Conservation (phyloP, 2,888 invertebrate genomes). For the Rugalucina vietnamica region DNA sequence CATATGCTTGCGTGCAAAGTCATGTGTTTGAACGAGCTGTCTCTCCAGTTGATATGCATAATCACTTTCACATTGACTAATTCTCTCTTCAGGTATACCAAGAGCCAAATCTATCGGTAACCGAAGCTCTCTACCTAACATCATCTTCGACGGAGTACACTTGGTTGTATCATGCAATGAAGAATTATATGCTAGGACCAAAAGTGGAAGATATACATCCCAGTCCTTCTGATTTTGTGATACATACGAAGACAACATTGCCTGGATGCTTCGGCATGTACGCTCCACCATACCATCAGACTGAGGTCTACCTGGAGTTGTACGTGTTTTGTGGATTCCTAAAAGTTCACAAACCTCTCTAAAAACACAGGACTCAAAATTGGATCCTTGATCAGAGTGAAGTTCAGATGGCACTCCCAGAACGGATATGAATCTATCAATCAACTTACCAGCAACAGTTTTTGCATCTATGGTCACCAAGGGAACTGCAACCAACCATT, state of each 20-base stretch:
- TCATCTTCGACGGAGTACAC: constrained; percentile 43
- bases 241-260: constrained; percentile 46
- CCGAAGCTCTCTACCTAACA: constrained; percentile 48
- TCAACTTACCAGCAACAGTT: neutral
- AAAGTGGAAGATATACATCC: constrained; percentile 49
- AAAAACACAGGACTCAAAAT: neutral
- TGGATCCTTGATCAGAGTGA: neutral
- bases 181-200: constrained; percentile 60
- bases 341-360: too few relatives aligned
- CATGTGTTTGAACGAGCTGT: neutral
- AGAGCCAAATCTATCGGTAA: constrained; percentile 50
- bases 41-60: constrained; percentile 16
- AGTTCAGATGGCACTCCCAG: neutral
- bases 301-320: neutral
- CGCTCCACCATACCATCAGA: neutral
- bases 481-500: neutral
- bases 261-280: neutral
- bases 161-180: constrained; percentile 49
- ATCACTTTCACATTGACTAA: neutral
- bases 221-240: constrained; percentile 47
- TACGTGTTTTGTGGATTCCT: neutral
- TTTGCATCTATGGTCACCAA: neutral
- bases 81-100: constrained; percentile 19
- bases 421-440: neutral
- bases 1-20: constrained; percentile 17